phyloP scores from a whole-genome alignment of 2,113 vertebrate genomes.

The Anolis carolinensis region DNA sequence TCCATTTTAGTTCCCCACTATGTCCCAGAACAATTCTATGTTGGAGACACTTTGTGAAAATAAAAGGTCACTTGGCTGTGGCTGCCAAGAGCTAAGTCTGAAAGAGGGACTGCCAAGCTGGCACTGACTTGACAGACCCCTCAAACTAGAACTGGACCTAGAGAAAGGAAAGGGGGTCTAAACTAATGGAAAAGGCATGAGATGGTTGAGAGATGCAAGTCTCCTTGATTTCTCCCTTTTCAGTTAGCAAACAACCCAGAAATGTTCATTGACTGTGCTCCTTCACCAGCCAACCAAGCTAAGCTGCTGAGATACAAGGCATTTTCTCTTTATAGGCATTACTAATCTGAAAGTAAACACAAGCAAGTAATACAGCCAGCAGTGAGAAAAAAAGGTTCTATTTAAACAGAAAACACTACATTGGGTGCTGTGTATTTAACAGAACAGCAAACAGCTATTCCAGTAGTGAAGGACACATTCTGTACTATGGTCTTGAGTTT shows the following conservation, averaged over 20 bases:
- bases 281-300: constrained; percentile 14
- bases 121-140: neutral
- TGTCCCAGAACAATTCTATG: neutral
- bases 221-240: constrained; percentile 2
- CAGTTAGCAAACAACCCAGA: neutral
- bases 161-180: neutral
- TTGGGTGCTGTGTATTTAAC: constrained; percentile 30
- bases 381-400: neutral
- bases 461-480: neutral
- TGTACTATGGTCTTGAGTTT: neutral
- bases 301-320: constrained; percentile 17
- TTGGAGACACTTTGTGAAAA: neutral
- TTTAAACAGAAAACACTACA: constrained; percentile 22
- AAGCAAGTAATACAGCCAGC: neutral
- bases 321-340: constrained; percentile 16
- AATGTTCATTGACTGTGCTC: neutral
- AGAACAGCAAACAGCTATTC: constrained; percentile 18
- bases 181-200: too few relatives aligned
- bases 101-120: neutral
- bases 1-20: neutral
- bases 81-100: neutral
- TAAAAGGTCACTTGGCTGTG: neutral
- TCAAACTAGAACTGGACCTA: neutral
- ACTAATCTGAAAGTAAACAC: constrained; percentile 34
- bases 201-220: too few relatives aligned